phyloP scores from a whole-genome alignment of 2,888 invertebrate genomes.

The Baccha elongata region DNA sequence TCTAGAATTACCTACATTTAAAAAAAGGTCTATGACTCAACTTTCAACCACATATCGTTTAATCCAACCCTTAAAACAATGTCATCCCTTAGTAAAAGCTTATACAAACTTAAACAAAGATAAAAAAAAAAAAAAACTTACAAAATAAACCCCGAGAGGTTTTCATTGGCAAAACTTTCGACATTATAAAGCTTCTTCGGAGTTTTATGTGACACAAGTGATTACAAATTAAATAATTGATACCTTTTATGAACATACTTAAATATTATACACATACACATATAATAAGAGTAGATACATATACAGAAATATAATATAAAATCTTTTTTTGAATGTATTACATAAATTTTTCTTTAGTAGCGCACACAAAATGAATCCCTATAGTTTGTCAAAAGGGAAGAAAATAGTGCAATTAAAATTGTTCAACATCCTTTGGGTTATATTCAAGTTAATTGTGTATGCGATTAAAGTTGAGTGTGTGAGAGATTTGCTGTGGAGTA shows the following conservation, averaged over 20 bases:
- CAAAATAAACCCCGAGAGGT: neutral
- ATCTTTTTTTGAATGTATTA: too few species aligned
- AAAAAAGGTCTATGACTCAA: slow-evolving; percentile 45
- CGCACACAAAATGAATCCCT: neutral
- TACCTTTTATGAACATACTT: slow-evolving; percentile 21
- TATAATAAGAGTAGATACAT: neutral
- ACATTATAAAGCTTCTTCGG: slow-evolving; percentile 36
- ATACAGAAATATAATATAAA: neutral
- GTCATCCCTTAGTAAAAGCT: neutral
- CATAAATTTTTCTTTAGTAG: neutral
- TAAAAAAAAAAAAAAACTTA: neutral
- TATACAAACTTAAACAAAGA: neutral
- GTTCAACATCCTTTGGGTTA: neutral
- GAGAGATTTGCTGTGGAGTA: neutral
- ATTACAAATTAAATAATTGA: slow-evolving; percentile 66
- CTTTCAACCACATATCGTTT: slow-evolving; percentile 33
- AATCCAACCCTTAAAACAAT: slow-evolving; percentile 6
- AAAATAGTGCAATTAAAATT: slow-evolving; percentile 35
- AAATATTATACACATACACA: neutral
- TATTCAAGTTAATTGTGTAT: neutral
- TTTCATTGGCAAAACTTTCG: slow-evolving; percentile 52
- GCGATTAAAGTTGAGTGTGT: neutral
- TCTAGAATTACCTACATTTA: too few species aligned
- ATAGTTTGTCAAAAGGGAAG: neutral
- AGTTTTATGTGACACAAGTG: slow-evolving; percentile 69